These are phyloP conservation scores for Sebastolobus altivelis DNA, from an alignment of 2,797 vertebrate genomes.

Conservation along the genomic window DNA sequence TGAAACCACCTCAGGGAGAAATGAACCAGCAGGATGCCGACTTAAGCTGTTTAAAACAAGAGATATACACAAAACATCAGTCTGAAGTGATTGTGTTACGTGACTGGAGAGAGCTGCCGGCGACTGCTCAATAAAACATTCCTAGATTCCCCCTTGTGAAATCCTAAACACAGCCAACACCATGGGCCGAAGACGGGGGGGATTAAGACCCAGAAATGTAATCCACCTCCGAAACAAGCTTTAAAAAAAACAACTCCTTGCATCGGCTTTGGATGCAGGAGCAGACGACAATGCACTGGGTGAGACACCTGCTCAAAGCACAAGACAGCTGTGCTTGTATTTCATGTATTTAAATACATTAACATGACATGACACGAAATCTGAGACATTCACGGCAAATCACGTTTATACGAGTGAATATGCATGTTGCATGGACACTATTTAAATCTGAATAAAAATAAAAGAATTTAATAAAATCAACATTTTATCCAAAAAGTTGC, in stretches of 20 bases:
- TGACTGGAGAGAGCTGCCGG: conserved; percentile 51
- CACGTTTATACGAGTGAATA: neutral
- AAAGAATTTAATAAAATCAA: too few relatives aligned
- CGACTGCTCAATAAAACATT: conserved; percentile 63
- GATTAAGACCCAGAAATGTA: conserved; percentile 64
- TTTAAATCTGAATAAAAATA: too few relatives aligned
- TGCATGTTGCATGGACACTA: neutral
- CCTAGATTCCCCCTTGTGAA: conserved; percentile 54
- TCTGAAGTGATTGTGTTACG: conserved; percentile 55
- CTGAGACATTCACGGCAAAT: neutral
- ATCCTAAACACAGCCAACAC: conserved; percentile 50
- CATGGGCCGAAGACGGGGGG: conserved; percentile 25
- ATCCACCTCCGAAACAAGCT: conserved; percentile 63
- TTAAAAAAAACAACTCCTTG: conserved; percentile 12
- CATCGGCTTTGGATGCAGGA: neutral
- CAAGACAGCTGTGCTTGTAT: neutral
- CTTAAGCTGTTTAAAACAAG: conserved; percentile 68
- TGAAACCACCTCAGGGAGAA: conserved; percentile 63
- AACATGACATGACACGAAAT: neutral
- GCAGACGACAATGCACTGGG: neutral
- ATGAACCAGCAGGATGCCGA: conserved; percentile 51
- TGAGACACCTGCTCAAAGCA: neutral
- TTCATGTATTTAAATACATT: neutral
- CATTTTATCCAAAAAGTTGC: neutral
- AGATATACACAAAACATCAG: conserved; percentile 52